Conservation (phyloP, 2,113 vertebrate species). For the Pica pica region DNA sequence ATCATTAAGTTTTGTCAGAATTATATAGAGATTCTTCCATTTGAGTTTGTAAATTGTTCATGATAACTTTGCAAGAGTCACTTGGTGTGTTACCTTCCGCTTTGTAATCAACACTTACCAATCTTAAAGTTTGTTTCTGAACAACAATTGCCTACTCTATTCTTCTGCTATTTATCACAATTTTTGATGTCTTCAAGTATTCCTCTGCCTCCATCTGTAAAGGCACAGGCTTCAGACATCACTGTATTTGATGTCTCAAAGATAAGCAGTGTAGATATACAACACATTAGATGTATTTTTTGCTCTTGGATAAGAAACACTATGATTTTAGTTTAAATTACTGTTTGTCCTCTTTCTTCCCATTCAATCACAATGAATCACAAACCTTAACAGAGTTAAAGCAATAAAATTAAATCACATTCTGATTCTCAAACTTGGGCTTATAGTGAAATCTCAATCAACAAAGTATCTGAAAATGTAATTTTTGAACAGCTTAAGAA, state of each 20-base stretch:
- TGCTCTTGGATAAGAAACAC: not conserved
- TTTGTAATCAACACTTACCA: not conserved
- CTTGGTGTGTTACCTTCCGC: not conserved
- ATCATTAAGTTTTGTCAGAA: not conserved
- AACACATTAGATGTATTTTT: not conserved
- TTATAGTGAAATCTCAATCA: not conserved
- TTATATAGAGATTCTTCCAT: not conserved
- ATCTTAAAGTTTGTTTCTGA: not conserved
- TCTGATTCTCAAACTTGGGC: not conserved
- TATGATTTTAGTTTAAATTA: not conserved
- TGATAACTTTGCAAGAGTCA: not conserved
- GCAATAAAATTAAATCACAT: not conserved
- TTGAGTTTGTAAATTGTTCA: not conserved
- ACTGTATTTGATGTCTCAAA: not conserved
- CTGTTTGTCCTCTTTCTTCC: not conserved
- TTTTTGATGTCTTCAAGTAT: not conserved
- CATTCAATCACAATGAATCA: not conserved
- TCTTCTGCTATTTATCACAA: not conserved
- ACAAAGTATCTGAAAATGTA: not conserved
- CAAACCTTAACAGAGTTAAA: not conserved
- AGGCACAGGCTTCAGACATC: not conserved
- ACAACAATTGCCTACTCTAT: not conserved
- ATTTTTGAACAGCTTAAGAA: not conserved
- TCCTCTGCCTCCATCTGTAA: not conserved
- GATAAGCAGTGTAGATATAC: not conserved